phyloP scores from a whole-genome alignment of 2,888 invertebrate genomes.

The Cataglyphis cursor region DNA sequence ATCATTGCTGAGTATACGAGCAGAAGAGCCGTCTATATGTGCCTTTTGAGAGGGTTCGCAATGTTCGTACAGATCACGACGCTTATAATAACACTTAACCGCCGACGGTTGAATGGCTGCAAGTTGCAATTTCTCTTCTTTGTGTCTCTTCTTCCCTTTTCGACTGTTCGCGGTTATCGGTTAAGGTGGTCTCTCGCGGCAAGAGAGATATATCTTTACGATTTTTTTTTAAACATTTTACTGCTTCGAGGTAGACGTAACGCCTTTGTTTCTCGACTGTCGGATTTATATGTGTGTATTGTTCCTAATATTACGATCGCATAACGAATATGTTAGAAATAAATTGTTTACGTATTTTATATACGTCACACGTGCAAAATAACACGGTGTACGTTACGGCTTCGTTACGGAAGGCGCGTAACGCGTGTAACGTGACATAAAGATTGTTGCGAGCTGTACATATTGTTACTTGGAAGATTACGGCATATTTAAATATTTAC shows the following conservation, averaged over 20 bases:
- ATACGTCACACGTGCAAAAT: slow-evolving; percentile 9
- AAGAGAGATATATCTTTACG: not conserved
- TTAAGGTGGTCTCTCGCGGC: slow-evolving; percentile 18
- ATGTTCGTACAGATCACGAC: slow-evolving; percentile 75
- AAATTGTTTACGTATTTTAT: not conserved
- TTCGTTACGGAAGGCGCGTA: slow-evolving; percentile 40
- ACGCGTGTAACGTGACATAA: slow-evolving; percentile 36
- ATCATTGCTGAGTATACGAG: slow-evolving; percentile 79
- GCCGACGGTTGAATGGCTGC: slow-evolving; percentile 71
- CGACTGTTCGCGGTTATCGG: slow-evolving; percentile 50
- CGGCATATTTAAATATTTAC: slow-evolving; percentile 75
- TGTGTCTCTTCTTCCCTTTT: slow-evolving; percentile 64
- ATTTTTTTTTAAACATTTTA: slow-evolving; percentile 28
- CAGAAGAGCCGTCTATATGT: slow-evolving; percentile 70
- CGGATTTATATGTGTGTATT: not conserved
- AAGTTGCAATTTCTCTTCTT: slow-evolving; percentile 76
- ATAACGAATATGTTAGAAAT: not conserved
- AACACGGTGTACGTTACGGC: slow-evolving; percentile 7
- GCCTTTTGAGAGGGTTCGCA: slow-evolving; percentile 64
- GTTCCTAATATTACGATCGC: not conserved
- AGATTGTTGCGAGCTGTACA: slow-evolving; percentile 42
- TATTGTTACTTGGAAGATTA: slow-evolving; percentile 55
- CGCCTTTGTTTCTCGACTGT: slow-evolving; percentile 6
- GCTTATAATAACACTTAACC: slow-evolving; percentile 80
- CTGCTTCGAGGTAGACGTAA: not conserved